Conservation (phyloP, 1,140 invertebrate genomes). For the Andricus grossulariae region DNA sequence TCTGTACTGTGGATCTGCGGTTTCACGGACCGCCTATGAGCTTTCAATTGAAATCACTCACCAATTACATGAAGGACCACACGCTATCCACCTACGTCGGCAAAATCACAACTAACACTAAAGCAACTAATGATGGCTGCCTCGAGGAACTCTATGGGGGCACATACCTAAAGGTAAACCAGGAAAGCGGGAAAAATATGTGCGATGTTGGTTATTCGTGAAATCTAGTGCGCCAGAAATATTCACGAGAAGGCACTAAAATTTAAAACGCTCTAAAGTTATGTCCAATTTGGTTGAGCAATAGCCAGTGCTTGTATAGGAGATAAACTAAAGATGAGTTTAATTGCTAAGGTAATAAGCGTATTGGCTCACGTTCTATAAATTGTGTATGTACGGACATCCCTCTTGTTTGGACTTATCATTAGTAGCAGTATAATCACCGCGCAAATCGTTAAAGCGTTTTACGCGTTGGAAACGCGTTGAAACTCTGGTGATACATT, state of each 20-base stretch:
- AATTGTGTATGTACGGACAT: conserved; percentile 6
- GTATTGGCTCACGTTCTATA: conserved; percentile 9
- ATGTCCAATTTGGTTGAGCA: neutral
- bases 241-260: neutral
- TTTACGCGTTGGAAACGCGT: conserved; percentile 8
- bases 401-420: neutral
- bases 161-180: too few species aligned
- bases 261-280: neutral
- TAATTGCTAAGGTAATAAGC: conserved; percentile 15
- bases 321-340: neutral
- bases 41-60: too few species aligned
- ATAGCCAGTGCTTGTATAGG: neutral
- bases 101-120: too few species aligned
- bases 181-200: too few species aligned
- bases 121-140: too few species aligned
- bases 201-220: too few species aligned
- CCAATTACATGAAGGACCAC: too few species aligned
- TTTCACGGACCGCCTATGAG: too few species aligned
- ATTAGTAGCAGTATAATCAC: neutral
- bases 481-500: conserved; percentile 13
- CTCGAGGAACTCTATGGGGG: too few species aligned
- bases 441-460: conserved; percentile 15
- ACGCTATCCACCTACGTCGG: too few species aligned
- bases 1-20: too few species aligned
- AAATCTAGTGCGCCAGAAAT: neutral